phyloP scores from a whole-genome alignment of 2,888 invertebrate species.

The Euplexia lucipara region DNA sequence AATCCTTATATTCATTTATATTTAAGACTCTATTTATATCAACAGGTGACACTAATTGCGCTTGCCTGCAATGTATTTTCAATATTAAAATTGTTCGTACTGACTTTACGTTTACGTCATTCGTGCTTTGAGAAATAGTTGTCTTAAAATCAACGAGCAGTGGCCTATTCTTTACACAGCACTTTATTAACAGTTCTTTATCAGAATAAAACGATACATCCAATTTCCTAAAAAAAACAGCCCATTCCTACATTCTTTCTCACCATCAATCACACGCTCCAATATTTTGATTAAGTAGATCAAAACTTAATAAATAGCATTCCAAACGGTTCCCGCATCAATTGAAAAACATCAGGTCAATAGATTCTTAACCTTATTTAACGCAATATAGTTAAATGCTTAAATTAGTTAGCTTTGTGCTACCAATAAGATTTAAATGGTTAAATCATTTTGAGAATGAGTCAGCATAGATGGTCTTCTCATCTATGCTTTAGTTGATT shows the following conservation, averaged over 20 bases:
- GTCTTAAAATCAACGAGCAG: no score
- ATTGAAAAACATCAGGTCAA: conserved; percentile 74
- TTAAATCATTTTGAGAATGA: conserved; percentile 59
- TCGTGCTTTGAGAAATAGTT: no score
- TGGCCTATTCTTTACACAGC: no score
- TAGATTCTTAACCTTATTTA: conserved; percentile 81
- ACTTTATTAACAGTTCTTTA: not conserved
- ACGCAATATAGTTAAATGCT: conserved; percentile 72
- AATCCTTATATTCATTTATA: no score
- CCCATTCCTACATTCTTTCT: not conserved
- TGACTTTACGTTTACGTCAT: no score
- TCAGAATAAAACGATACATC: not conserved
- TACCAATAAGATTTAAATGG: conserved; percentile 59
- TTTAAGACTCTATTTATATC: no score
- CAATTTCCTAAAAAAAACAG: conserved; percentile 7
- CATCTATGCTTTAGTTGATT: conserved; percentile 23
- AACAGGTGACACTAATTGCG: no score
- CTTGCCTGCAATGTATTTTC: no score
- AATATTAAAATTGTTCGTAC: no score
- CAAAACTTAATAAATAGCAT: conserved; percentile 43
- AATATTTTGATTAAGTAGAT: conserved; percentile 25
- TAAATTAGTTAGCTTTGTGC: conserved; percentile 80
- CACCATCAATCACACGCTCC: conserved; percentile 43
- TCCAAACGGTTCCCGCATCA: conserved; percentile 73
- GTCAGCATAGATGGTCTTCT: conserved; percentile 55